A percentile compares a stretch with the other conserved stretches of the same genome.
These are phyloP conservation scores for Unio delphinus DNA, from an alignment of 2,888 invertebrate species.

Conservation along the genomic window DNA sequence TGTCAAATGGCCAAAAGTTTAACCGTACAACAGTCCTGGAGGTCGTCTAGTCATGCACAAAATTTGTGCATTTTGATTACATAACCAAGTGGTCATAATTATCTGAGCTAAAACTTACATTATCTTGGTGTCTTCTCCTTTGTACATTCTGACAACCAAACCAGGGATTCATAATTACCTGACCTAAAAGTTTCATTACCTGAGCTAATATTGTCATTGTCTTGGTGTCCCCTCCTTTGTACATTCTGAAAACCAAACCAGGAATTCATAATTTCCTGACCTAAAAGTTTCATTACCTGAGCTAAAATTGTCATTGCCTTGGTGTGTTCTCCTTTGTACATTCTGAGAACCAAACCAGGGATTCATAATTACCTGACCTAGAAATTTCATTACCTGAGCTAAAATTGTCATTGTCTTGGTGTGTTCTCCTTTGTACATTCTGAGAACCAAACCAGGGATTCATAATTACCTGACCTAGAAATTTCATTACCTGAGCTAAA, in stretches of 20 bases:
- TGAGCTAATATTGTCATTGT: slow-evolving; percentile 73
- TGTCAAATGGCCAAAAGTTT: no score
- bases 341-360: no score
- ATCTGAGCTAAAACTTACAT: no score
- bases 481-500: slow-evolving; percentile 76
- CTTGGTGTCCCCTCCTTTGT: slow-evolving; percentile 77
- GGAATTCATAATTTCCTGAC: slow-evolving; percentile 73
- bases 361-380: slow-evolving; percentile 6
- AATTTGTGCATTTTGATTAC: no score
- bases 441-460: no score
- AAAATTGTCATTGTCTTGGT: slow-evolving; percentile 82
- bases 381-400: slow-evolving; percentile 74
- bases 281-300: slow-evolving; percentile 76
- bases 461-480: slow-evolving; percentile 7
- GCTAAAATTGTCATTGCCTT: slow-evolving; percentile 74
- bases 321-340: slow-evolving; percentile 75
- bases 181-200: slow-evolving; percentile 77
- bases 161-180: slow-evolving; percentile 65
- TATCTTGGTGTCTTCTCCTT: no score
- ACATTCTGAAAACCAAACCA: no score
- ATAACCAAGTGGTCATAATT: no score
- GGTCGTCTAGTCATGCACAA: no score
- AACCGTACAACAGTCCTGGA: no score
- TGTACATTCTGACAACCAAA: no score
- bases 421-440: slow-evolving; percentile 72